Base-by-base conservation (phyloP, 2,797 vertebrate genomes). In the Molothrus aeneus region DNA sequence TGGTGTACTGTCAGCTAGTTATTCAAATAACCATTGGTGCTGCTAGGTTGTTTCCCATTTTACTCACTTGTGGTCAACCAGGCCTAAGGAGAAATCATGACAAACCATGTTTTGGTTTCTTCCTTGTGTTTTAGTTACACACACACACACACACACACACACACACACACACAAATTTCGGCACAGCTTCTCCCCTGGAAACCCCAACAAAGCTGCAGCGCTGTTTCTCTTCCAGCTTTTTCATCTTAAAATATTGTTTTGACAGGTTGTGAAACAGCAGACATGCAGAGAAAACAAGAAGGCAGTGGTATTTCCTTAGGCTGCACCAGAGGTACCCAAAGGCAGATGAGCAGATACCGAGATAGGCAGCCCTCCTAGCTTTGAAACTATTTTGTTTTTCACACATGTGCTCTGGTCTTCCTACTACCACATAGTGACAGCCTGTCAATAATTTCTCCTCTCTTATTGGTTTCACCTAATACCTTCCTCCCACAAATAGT, bases 311-410 rank as follows among this genome's bases (percentile, higher is more conserved):
- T 61, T 78, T 86, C 24, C 45, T 74, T 69, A 31, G 74, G 9
- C 43, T 78, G 20, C 13, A 83, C 17, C 48, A 73, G 40, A 11
- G 7, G 5, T n/a, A 69, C 14, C 17, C 50, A 53, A 45, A 28
- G 24, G 29, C 21, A 51, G 1, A 2, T 28, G 28, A 73, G 71
- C 19, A 43, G 32, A 45, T 57, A 29, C 11, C 0, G 0, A 70
- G 13, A 50, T 9, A 56, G 36, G 32, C 13, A 36, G 13, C 25
- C 9, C 8, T 47, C 6, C 4, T 4, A 70, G 16, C 4, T 82
- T 66, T 86, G 48, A 82, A n/a, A 21, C 2, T 31, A 8, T 70
- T 69, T 53, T 9, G 21, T 54, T 78, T 69, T 65, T 65, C 32
- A 77, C 6, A 19, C 22, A 18, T n/a, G 13, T 50, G 5, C 13